A percentile compares a stretch with the other conserved stretches of the same genome.
phyloP scores from a whole-genome alignment of 2,113 vertebrate species.

The Xenopus borealis region DNA sequence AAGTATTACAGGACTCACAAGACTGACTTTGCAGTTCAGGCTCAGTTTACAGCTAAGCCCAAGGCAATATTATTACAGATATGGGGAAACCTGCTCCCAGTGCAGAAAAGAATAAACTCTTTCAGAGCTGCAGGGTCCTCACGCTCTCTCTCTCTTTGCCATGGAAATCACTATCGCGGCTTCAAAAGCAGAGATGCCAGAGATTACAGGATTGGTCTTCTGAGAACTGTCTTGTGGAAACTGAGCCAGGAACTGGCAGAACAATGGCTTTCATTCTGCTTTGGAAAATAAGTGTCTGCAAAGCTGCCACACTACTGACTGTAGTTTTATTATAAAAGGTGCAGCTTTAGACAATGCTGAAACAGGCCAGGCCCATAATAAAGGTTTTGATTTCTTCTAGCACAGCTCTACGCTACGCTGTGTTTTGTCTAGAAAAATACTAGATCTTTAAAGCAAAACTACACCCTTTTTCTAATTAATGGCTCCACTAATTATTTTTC shows the following conservation, averaged over 20 bases:
- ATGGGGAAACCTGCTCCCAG: constrained; percentile 23
- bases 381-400: background rate
- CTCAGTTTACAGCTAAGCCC: constrained; percentile 13
- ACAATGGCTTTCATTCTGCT: constrained; percentile 32
- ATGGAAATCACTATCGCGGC: constrained; percentile 30
- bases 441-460: no score
- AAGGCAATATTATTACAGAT: constrained; percentile 19
- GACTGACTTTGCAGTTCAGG: background rate
- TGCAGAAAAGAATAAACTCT: constrained; percentile 16
- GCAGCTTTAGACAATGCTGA: background rate
- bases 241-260: constrained; percentile 32
- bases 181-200: constrained; percentile 26
- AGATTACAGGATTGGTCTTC: constrained; percentile 44
- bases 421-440: no score
- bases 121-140: constrained; percentile 22
- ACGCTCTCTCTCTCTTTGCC: background rate
- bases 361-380: constrained; percentile 1
- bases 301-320: background rate
- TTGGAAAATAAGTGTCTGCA: constrained; percentile 27
- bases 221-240: constrained; percentile 39
- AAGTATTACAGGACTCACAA: no score
- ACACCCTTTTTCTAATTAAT: no score
- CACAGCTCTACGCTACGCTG: no score
- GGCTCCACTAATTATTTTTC: no score
- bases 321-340: constrained; percentile 2